phyloP scores from a whole-genome alignment of 2,113 vertebrate species.

The Dryoscopus gambensis region DNA sequence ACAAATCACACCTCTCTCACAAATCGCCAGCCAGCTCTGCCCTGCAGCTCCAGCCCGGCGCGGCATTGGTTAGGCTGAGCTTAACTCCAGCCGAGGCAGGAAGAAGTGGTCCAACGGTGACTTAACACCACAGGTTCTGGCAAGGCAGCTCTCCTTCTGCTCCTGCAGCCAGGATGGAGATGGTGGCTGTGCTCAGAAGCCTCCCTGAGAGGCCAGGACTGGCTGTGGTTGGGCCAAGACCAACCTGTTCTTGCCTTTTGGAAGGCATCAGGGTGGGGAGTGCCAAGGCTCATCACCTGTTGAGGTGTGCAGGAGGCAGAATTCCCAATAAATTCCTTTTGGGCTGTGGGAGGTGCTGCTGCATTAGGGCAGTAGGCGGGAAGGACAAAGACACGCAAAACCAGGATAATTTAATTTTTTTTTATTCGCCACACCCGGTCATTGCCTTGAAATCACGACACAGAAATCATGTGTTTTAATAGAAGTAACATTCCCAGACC shows the following conservation, averaged over 20 bases:
- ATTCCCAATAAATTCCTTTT: not conserved
- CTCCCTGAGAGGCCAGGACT: not conserved
- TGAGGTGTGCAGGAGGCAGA: not conserved
- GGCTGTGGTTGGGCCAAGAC: not conserved
- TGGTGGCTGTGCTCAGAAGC: not conserved
- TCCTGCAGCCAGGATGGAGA: not conserved
- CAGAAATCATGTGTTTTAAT: not conserved
- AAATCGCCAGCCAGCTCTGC: accelerated
- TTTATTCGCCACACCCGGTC: not conserved
- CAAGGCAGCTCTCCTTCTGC: not conserved
- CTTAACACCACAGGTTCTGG: not conserved
- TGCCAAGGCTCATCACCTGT: not conserved
- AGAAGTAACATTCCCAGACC: not conserved
- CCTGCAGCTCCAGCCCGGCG: not conserved
- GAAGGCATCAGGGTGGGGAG: not conserved
- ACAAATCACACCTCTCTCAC: not conserved
- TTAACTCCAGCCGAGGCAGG: not conserved
- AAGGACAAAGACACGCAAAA: not conserved
- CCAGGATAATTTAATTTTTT: not conserved
- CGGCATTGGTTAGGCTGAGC: not conserved
- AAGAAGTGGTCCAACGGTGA: accelerated
- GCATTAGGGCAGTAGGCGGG: not conserved
- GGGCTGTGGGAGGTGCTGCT: not conserved
- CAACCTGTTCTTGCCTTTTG: not conserved
- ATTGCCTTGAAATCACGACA: not conserved